Evolutionary conservation across 2,888 invertebrate species (phyloP).

Genomic region (Ectropis crepuscularia): DNA sequence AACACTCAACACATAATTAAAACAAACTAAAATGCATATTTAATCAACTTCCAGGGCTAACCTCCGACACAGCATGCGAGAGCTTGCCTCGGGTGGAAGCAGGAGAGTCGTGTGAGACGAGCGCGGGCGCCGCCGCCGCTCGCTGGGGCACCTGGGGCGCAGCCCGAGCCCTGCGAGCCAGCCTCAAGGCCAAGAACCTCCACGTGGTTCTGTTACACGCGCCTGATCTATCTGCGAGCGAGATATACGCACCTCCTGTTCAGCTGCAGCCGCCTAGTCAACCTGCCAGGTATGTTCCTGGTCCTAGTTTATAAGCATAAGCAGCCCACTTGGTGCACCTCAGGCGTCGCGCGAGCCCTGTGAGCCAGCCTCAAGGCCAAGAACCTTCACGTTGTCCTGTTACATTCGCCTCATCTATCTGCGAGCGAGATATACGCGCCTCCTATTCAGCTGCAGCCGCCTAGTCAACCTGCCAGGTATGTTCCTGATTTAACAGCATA

Average conservation of each 20-base stretch:
- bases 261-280: constrained; percentile 72
- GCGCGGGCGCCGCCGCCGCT: constrained; percentile 82
- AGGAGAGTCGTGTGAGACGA: constrained; percentile 60
- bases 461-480: constrained; percentile 77
- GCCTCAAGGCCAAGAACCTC: constrained; percentile 88
- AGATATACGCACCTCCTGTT: constrained; percentile 87
- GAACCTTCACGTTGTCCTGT: constrained; percentile 89
- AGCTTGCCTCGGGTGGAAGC: constrained; percentile 61
- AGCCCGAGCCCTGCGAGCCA: constrained; percentile 88
- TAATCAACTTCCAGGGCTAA: constrained; percentile 59
- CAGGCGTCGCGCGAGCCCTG: constrained; percentile 91
- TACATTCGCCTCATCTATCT: constrained; percentile 89
- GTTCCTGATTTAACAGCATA: no score
- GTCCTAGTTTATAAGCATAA: no score
- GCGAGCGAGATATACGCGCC: constrained; percentile 87
- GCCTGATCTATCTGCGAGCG: constrained; percentile 86
- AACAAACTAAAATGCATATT: no score
- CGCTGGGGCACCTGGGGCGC: constrained; percentile 93
- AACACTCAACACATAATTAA: no score
- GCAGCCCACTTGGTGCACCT: constrained; percentile 93
- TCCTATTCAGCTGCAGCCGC: constrained; percentile 77
- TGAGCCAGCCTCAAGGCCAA: constrained; percentile 88
- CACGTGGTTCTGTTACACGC: constrained; percentile 91
- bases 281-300: constrained; percentile 65
- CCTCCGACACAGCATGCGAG: constrained; percentile 79